phyloP scores from a whole-genome alignment of 2,113 vertebrate species.

The Plectropomus leopardus region DNA sequence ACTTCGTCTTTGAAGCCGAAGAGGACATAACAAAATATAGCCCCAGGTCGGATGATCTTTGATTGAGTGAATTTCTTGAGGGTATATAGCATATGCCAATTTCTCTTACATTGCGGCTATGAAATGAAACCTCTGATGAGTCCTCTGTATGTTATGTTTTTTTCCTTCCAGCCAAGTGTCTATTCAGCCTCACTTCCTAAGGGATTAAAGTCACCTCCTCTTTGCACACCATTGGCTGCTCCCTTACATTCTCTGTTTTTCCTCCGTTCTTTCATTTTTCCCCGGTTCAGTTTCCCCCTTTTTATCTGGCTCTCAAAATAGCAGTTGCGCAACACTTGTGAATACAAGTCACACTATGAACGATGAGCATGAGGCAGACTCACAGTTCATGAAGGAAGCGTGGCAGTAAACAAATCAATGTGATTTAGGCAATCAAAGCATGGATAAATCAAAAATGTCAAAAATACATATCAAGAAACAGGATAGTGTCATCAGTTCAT shows the following conservation, averaged over 20 bases:
- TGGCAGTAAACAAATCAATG: conserved; percentile 19
- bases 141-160: neutral
- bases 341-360: conserved; percentile 1
- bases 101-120: neutral
- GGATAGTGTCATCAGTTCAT: too few relatives aligned
- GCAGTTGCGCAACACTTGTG: neutral
- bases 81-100: neutral
- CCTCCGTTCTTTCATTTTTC: neutral
- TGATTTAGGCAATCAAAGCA: neutral
- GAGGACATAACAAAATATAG: too few relatives aligned
- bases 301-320: conserved; percentile 14
- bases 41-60: too few relatives aligned
- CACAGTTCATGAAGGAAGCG: neutral
- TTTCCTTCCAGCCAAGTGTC: neutral
- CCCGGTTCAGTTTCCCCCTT: neutral
- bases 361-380: neutral
- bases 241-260: neutral
- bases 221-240: neutral
- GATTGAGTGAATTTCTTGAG: too few relatives aligned
- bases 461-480: too few relatives aligned
- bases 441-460: conserved; percentile 1
- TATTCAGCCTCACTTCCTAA: neutral
- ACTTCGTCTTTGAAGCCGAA: too few relatives aligned
- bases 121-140: neutral
- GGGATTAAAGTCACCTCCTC: neutral